phyloP scores from a whole-genome alignment of 2,888 invertebrate species.

The Eucera pruinosa region DNA sequence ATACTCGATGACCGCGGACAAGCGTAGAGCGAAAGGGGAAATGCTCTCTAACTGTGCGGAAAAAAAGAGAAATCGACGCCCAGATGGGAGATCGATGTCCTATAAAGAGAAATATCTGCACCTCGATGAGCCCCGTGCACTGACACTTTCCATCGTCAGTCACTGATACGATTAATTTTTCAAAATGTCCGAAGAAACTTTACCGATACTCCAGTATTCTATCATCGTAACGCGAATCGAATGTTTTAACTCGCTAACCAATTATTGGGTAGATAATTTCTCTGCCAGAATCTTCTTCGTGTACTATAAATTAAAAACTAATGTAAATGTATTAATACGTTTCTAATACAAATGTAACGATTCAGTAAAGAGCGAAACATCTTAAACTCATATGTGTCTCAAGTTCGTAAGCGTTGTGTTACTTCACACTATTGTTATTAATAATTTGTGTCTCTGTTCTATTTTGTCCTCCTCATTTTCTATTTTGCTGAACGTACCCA shows the following conservation, averaged over 20 bases:
- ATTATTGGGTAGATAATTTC: too few relatives aligned
- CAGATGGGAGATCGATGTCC: conserved; percentile 73
- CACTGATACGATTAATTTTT: conserved; percentile 39
- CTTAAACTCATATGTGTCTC: too few relatives aligned
- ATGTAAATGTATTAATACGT: too few relatives aligned
- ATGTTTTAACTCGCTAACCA: background rate
- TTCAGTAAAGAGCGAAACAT: too few relatives aligned
- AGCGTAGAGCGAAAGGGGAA: conserved; percentile 71
- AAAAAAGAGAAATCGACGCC: conserved; percentile 75
- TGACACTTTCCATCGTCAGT: conserved; percentile 59
- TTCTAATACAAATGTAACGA: too few relatives aligned
- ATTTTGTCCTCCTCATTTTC: too few relatives aligned
- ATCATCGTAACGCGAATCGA: background rate
- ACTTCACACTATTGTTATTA: too few relatives aligned
- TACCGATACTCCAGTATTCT: background rate
- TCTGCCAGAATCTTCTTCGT: too few relatives aligned
- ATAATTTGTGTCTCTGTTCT: too few relatives aligned
- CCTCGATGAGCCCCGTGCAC: conserved; percentile 54
- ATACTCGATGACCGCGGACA: conserved; percentile 65
- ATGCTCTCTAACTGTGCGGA: conserved; percentile 71
- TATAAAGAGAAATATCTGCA: conserved; percentile 71
- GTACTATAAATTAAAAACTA: too few relatives aligned
- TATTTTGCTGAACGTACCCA: too few relatives aligned
- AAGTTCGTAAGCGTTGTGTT: too few relatives aligned
- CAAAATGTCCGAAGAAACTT: conserved; percentile 3